Conservation (phyloP, 2,888 invertebrate genomes). For the Ophion ventricosus region DNA sequence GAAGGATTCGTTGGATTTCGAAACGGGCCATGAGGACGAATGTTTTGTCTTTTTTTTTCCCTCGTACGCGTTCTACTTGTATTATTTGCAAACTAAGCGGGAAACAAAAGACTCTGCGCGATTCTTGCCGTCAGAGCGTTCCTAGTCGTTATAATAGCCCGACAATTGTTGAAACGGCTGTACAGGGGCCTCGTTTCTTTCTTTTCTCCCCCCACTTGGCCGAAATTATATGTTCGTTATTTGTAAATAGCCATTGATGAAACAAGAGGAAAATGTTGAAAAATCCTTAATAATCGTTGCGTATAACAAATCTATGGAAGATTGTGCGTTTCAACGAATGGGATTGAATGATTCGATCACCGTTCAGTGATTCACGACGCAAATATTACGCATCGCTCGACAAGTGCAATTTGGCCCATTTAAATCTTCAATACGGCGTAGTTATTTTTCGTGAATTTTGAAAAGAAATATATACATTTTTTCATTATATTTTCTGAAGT, state of each 20-base stretch:
- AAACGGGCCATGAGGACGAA: background rate
- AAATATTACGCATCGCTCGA: background rate
- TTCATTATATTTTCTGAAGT: background rate
- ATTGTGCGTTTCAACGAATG: background rate
- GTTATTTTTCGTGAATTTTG: background rate
- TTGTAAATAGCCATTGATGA: background rate
- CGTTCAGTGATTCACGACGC: background rate
- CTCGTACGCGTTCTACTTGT: background rate
- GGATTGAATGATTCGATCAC: background rate
- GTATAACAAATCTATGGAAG: background rate
- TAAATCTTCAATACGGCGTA: too few species aligned
- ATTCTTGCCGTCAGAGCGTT: constrained; percentile 61
- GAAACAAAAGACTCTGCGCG: constrained; percentile 53
- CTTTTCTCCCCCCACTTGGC: background rate
- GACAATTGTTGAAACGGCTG: background rate
- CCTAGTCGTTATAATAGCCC: background rate
- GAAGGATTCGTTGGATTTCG: background rate
- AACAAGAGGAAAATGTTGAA: background rate
- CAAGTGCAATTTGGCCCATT: background rate
- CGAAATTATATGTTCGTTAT: constrained; percentile 3
- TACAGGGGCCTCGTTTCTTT: background rate
- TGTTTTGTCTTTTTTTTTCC: background rate
- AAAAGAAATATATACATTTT: background rate
- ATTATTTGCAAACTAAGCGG: background rate
- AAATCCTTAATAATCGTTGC: background rate